Conservation (phyloP, 2,113 vertebrate species). For the Seriola dumerili region DNA sequence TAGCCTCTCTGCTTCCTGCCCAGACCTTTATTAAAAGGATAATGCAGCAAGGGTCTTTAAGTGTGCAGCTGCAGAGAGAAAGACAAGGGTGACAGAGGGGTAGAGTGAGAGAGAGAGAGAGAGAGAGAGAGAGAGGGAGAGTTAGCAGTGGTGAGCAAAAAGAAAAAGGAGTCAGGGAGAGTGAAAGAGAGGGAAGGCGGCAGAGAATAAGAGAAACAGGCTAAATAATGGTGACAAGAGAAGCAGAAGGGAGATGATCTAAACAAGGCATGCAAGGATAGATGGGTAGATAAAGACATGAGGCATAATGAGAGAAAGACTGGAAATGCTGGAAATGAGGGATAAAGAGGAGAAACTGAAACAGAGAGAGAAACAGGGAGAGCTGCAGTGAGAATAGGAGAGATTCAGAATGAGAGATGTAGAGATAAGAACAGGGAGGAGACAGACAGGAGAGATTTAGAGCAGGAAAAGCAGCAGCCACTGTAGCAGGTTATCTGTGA, state of each 20-base stretch:
- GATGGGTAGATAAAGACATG: conserved; percentile 20
- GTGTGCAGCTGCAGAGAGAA: conserved; percentile 83
- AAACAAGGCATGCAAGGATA: conserved; percentile 8
- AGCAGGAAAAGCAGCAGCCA: conserved; percentile 7
- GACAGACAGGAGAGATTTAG: conserved; percentile 30
- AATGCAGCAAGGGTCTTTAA: conserved; percentile 83
- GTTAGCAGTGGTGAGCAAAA: conserved; percentile 35
- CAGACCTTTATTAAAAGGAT: conserved; percentile 83
- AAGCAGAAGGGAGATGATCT: background rate
- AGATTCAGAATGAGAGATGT: conserved; percentile 41
- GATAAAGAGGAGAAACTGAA: conserved; percentile 30
- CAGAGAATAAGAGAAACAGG: conserved; percentile 17
- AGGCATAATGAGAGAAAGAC: conserved; percentile 32
- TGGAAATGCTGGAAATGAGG: conserved; percentile 27
- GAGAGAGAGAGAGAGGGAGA: conserved; percentile 30
- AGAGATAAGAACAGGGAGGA: conserved; percentile 25
- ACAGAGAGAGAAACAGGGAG: conserved; percentile 10
- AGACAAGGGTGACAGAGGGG: conserved; percentile 64
- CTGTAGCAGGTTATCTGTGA: conserved; percentile 11
- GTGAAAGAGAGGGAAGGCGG: background rate
- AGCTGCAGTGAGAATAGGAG: conserved; percentile 9
- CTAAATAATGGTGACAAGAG: conserved; percentile 16
- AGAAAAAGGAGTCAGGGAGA: conserved; percentile 3
- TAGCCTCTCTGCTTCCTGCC: conserved; percentile 80
- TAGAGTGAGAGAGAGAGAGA: conserved; percentile 23